A percentile compares a stretch with the other conserved stretches of the same genome.
Evolutionary conservation across 1,140 invertebrate genomes (phyloP).

Genomic region (Harlomillsia oculata): DNA sequence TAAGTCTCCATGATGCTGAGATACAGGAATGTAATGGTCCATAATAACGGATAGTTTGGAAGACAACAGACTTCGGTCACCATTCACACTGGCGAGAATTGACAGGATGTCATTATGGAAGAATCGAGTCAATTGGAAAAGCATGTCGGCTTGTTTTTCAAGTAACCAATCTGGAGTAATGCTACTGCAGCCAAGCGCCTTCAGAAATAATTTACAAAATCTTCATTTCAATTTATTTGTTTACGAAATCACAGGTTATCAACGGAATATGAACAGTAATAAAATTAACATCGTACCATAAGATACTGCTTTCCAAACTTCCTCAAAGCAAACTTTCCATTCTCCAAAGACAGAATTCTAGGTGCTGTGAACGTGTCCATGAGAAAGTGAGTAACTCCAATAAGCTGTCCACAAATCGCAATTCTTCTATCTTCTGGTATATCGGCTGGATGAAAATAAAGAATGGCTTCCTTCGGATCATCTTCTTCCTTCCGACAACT

Average conservation of each 20-base stretch:
- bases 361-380: conserved; percentile 61
- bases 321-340: conserved; percentile 71
- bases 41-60: conserved; percentile 72
- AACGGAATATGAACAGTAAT: too few species aligned
- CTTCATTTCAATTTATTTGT: too few species aligned
- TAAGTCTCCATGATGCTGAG: conserved; percentile 42
- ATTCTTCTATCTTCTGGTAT: conserved; percentile 68
- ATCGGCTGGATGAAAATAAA: conserved; percentile 81
- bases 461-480: conserved; percentile 70
- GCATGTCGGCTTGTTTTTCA: conserved; percentile 57
- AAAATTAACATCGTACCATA: conserved; percentile 48
- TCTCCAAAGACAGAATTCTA: conserved; percentile 61
- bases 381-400: conserved; percentile 68
- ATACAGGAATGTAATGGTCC: conserved; percentile 69
- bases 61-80: conserved; percentile 46
- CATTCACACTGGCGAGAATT: conserved; percentile 50
- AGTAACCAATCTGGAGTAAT: conserved; percentile 70
- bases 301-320: conserved; percentile 62
- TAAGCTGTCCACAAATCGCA: conserved; percentile 67
- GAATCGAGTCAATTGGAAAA: conserved; percentile 61
- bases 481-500: conserved; percentile 65
- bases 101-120: conserved; percentile 66
- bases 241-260: too few species aligned
- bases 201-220: too few species aligned
- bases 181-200: conserved; percentile 74